phyloP scores from a whole-genome alignment of 2,888 invertebrate species.

The Dynastes maya region DNA sequence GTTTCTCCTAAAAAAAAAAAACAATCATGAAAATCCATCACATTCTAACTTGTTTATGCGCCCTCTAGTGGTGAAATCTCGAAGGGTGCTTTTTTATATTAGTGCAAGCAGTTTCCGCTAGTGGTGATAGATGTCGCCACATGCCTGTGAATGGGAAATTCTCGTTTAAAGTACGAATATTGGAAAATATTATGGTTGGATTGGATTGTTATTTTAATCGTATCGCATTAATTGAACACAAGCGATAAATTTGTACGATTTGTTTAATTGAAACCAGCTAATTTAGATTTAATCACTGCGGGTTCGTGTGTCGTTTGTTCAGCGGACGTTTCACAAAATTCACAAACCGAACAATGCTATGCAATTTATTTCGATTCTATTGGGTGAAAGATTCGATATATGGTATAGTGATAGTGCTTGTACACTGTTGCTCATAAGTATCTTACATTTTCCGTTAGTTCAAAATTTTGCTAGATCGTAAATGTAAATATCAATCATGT shows the following conservation, averaged over 20 bases:
- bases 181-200: neutral
- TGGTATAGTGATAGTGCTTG: no score
- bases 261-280: slow-evolving; percentile 42
- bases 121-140: neutral
- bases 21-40: no score
- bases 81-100: neutral
- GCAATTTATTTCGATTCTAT: neutral
- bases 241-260: slow-evolving; percentile 31
- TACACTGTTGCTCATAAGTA: no score
- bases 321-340: neutral
- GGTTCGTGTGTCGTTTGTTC: neutral
- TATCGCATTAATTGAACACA: slow-evolving; percentile 23
- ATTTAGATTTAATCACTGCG: slow-evolving; percentile 40
- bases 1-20: no score
- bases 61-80: neutral
- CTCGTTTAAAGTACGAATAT: neutral
- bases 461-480: no score
- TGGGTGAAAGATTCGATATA: no score
- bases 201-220: slow-evolving; percentile 23
- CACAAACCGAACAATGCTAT: no score
- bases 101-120: neutral
- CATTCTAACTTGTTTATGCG: neutral
- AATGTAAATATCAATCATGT: no score
- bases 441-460: no score
- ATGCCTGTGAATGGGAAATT: neutral